phyloP scores from a whole-genome alignment of 2,888 invertebrate species.

The Andricus quercusramuli region DNA sequence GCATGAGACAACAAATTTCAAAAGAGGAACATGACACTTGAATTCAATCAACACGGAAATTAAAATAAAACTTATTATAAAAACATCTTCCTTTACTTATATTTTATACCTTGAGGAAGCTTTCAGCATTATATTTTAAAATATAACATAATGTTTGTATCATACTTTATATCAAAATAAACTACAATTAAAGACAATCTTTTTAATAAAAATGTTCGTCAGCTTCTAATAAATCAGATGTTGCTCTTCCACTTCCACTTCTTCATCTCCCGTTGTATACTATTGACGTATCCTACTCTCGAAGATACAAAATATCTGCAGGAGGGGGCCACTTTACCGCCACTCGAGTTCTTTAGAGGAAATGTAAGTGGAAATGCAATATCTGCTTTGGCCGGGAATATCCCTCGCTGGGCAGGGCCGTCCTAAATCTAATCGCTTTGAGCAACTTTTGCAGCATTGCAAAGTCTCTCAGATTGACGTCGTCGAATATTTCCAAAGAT shows the following conservation, averaged over 20 bases:
- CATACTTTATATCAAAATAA: not conserved
- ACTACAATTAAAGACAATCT: not conserved
- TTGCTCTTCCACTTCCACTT: too few relatives aligned
- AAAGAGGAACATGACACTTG: not conserved
- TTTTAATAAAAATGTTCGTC: not conserved
- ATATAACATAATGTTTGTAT: not conserved
- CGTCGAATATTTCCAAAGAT: not conserved
- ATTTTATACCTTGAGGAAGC: not conserved
- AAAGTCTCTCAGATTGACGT: slow-evolving; percentile 26
- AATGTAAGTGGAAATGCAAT: too few relatives aligned
- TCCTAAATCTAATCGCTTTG: not conserved
- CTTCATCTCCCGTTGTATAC: too few relatives aligned
- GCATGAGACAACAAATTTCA: not conserved
- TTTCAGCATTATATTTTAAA: not conserved
- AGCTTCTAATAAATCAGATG: too few relatives aligned
- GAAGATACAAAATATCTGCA: too few relatives aligned
- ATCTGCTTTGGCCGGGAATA: too few relatives aligned
- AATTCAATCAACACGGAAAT: not conserved
- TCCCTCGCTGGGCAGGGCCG: too few relatives aligned
- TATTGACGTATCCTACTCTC: too few relatives aligned
- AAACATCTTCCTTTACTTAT: not conserved
- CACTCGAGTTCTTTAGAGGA: too few relatives aligned
- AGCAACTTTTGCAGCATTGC: not conserved
- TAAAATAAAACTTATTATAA: not conserved
- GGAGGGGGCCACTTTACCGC: too few relatives aligned